Percentiles rank a stretch among this genome's conserved stretches.
These are phyloP conservation scores for Schizotus pectinicornis DNA, from an alignment of 2,888 invertebrate genomes.

Conservation along the genomic window DNA sequence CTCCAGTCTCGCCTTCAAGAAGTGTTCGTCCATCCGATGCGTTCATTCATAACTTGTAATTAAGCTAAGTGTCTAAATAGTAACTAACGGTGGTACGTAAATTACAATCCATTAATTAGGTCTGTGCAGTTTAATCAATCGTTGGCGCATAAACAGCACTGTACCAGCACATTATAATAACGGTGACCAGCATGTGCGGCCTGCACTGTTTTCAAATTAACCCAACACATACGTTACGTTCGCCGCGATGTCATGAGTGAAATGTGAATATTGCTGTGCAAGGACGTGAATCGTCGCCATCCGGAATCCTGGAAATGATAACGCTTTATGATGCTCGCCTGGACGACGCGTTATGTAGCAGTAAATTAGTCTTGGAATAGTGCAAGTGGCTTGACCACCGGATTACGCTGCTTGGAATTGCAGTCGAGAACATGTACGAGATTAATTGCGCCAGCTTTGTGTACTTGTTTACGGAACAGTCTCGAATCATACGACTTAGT, in stretches of 20 bases:
- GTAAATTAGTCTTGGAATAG: constrained; percentile 28
- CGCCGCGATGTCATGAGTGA: constrained; percentile 18
- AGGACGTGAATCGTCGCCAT: background rate
- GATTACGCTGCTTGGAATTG: constrained; percentile 20
- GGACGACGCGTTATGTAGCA: constrained; percentile 21
- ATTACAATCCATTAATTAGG: constrained; percentile 39
- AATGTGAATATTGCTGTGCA: constrained; percentile 23
- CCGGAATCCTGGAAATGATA: constrained; percentile 28
- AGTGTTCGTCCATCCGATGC: background rate
- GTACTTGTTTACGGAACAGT: background rate
- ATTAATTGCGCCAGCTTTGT: constrained; percentile 9
- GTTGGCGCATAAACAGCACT: constrained; percentile 29
- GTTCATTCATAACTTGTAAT: constrained; percentile 15
- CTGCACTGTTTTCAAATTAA: constrained; percentile 37
- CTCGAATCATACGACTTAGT: no score
- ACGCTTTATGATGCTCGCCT: constrained; percentile 29
- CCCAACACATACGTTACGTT: constrained; percentile 33
- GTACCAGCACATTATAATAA: constrained; percentile 1
- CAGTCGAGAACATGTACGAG: constrained; percentile 7
- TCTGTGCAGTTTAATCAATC: constrained; percentile 36
- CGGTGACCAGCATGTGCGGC: constrained; percentile 6
- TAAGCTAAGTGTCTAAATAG: constrained; percentile 22
- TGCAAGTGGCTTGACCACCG: constrained; percentile 26
- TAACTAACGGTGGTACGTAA: constrained; percentile 27
- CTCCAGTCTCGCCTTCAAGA: constrained; percentile 4